Evolutionary conservation across 2,113 vertebrate species (phyloP).

Genomic region (Austrofundulus limnaeus): DNA sequence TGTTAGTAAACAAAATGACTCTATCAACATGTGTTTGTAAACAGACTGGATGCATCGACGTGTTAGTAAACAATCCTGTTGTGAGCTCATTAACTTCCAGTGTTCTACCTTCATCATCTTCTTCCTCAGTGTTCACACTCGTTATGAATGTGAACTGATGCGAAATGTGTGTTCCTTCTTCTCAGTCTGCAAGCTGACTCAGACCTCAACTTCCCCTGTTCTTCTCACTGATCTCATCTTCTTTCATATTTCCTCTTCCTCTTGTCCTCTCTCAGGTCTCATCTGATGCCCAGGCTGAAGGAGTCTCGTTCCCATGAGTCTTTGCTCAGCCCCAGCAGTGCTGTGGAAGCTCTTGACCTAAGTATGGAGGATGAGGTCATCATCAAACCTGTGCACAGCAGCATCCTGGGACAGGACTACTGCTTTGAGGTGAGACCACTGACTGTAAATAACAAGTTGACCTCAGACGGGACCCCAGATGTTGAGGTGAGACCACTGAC

Average conservation of each 20-base stretch:
- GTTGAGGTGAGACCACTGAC: too few relatives aligned
- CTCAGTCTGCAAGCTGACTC: conserved; percentile 44
- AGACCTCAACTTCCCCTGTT: conserved; percentile 14
- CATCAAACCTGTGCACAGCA: conserved; percentile 97
- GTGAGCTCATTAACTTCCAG: conserved; percentile 37
- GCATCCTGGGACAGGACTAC: conserved; percentile 97
- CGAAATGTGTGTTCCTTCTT: not conserved
- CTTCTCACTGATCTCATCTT: too few relatives aligned
- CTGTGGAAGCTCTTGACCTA: conserved; percentile 97
- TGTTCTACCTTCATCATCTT: conserved; percentile 35
- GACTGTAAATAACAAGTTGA: too few relatives aligned
- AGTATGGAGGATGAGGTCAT: conserved; percentile 98
- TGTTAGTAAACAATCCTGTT: conserved; percentile 12
- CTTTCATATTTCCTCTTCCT: conserved; percentile 8
- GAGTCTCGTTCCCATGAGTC: conserved; percentile 99
- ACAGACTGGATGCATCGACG: not conserved
- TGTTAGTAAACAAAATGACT: too few relatives aligned
- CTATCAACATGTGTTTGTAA: too few relatives aligned
- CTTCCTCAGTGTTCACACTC: conserved; percentile 42
- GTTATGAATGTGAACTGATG: conserved; percentile 25
- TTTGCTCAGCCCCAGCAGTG: conserved; percentile 96
- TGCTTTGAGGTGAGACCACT: conserved; percentile 90
- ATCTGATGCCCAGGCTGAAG: conserved; percentile 99
- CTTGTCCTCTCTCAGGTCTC: conserved; percentile 82
- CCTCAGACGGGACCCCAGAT: too few relatives aligned